phyloP scores from a whole-genome alignment of 2,797 vertebrate species.

The Argyrosomus regius region DNA sequence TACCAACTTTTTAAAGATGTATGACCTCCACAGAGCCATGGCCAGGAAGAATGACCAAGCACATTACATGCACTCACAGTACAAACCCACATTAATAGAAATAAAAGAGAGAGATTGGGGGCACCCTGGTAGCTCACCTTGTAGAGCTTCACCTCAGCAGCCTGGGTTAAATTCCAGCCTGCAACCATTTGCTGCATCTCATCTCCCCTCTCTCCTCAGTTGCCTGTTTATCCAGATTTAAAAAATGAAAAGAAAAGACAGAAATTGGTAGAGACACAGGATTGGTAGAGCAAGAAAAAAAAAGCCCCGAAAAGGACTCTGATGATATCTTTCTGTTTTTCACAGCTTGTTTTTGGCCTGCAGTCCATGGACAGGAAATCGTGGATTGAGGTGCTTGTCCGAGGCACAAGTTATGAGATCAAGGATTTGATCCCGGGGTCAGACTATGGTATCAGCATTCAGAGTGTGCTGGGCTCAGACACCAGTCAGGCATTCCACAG shows the following conservation, averaged over 20 bases:
- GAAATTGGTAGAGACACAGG: background rate
- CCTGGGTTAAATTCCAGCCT: too few species aligned
- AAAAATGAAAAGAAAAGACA: constrained; percentile 9
- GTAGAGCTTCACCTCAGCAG: too few species aligned
- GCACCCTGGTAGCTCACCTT: too few species aligned
- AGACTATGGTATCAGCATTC: constrained; percentile 88
- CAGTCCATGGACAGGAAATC: constrained; percentile 68
- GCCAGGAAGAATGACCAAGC: constrained; percentile 76
- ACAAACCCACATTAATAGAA: constrained; percentile 19
- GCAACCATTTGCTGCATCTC: too few species aligned
- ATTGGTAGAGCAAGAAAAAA: background rate
- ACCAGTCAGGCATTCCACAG: constrained; percentile 79
- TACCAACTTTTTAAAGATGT: constrained; percentile 92
- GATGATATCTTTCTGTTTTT: constrained; percentile 15
- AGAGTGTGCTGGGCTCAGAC: constrained; percentile 86
- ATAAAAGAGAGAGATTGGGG: background rate
- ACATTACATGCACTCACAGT: constrained; percentile 27
- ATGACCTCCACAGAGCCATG: constrained; percentile 76
- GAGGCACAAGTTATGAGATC: constrained; percentile 80
- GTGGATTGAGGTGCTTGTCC: constrained; percentile 63
- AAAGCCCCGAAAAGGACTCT: background rate
- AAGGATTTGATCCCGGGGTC: constrained; percentile 87
- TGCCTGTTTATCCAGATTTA: too few species aligned
- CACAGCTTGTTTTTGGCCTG: constrained; percentile 82
- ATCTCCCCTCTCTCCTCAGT: too few species aligned